These are phyloP conservation scores for Eupeodes latifasciatus DNA, from an alignment of 2,888 invertebrate species.

Conservation along the genomic window DNA sequence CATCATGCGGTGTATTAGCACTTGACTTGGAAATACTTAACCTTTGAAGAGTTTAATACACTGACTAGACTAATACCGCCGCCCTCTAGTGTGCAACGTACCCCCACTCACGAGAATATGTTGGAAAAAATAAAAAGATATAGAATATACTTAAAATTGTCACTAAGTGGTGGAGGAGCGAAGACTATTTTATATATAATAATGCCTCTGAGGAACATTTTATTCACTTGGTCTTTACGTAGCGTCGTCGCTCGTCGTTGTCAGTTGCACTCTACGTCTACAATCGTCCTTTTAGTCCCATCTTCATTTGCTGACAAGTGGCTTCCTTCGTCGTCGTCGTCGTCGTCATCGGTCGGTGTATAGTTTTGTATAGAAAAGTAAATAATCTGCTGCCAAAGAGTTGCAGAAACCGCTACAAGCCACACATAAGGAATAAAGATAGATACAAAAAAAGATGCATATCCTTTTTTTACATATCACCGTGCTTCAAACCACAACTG, in stretches of 20 bases:
- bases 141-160: conserved; percentile 56
- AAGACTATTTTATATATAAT: conserved; percentile 9
- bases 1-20: conserved; percentile 24
- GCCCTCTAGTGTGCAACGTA: background rate
- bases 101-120: conserved; percentile 12
- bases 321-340: conserved; percentile 33
- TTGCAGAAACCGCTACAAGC: conserved; percentile 27
- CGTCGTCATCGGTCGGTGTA: background rate
- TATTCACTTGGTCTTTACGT: background rate
- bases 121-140: background rate
- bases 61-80: conserved; percentile 49
- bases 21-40: conserved; percentile 68
- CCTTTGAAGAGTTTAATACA: conserved; percentile 72
- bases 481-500: conserved; percentile 4
- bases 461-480: conserved; percentile 13
- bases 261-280: conserved; percentile 15
- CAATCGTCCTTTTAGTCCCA: conserved; percentile 56
- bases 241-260: too few relatives aligned
- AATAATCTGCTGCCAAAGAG: conserved; percentile 10
- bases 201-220: conserved; percentile 65
- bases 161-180: conserved; percentile 52
- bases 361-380: background rate
- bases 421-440: conserved; percentile 3
- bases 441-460: background rate
- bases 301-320: conserved; percentile 74